These are phyloP conservation scores for Diarsia rubi DNA, from an alignment of 2,888 invertebrate species.

Conservation along the genomic window DNA sequence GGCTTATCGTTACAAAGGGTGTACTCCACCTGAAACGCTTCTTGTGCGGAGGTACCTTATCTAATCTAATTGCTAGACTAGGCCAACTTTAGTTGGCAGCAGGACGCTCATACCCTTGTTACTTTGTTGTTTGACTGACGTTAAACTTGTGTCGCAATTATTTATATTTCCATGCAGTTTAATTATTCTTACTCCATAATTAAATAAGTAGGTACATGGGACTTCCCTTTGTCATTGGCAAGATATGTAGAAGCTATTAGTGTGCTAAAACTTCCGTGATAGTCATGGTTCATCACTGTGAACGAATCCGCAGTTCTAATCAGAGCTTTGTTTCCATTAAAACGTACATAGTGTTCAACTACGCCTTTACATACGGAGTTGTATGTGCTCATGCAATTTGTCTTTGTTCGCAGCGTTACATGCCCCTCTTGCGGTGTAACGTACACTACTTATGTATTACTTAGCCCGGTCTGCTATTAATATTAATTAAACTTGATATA, in stretches of 20 bases:
- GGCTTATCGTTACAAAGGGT: constrained; percentile 82
- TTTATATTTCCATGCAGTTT: constrained; percentile 8
- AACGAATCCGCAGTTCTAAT: neutral
- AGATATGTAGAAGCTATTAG: neutral
- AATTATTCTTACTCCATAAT: constrained; percentile 10
- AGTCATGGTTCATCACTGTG: constrained; percentile 1
- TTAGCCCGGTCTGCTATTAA: constrained; percentile 43
- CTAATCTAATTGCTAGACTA: constrained; percentile 71
- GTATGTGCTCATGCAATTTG: constrained; percentile 46
- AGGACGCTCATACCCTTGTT: constrained; percentile 25
- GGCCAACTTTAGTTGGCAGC: constrained; percentile 36
- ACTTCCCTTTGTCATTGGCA: neutral
- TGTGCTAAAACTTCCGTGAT: constrained; percentile 1
- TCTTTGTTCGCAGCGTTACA: constrained; percentile 54
- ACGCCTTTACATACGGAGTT: neutral
- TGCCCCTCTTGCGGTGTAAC: constrained; percentile 22
- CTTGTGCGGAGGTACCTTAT: constrained; percentile 66
- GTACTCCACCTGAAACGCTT: constrained; percentile 74
- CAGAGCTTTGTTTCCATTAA: constrained; percentile 36
- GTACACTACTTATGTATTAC: constrained; percentile 29
- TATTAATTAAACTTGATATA: constrained; percentile 55
- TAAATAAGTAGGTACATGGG: neutral
- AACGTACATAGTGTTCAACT: neutral
- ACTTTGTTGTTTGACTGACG: constrained; percentile 21
- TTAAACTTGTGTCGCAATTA: neutral